Percentiles rank a stretch among this genome's conserved stretches.
These are phyloP conservation scores for Acrossocheilus fasciatus DNA, from an alignment of 2,797 vertebrate genomes.

Conservation along the genomic window DNA sequence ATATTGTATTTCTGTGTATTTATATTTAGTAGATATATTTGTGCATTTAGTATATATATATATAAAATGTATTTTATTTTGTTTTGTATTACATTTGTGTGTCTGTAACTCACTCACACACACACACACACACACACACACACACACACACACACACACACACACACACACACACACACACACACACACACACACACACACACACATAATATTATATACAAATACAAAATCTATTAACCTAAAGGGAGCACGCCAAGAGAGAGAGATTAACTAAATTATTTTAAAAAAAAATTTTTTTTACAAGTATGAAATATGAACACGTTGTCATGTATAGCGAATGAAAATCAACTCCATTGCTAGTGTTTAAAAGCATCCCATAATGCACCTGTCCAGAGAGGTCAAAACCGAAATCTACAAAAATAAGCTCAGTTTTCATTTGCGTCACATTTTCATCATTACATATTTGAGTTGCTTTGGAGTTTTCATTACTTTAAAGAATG, in stretches of 20 bases:
- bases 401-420: too few species aligned
- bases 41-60: background rate
- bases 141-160: background rate
- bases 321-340: background rate
- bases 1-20: background rate
- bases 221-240: background rate
- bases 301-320: background rate
- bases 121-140: background rate
- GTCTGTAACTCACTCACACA: background rate
- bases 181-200: background rate
- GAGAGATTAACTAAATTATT: too few species aligned
- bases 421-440: background rate
- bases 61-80: too few species aligned
- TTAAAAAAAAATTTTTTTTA: background rate
- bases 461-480: background rate
- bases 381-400: background rate
- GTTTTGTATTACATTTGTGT: background rate
- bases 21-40: background rate
- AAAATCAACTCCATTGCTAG: too few species aligned
- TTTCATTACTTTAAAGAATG: background rate
- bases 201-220: background rate
- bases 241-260: background rate
- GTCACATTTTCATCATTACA: background rate
- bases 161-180: background rate
- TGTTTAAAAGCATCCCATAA: background rate